Evolutionary conservation across 2,888 invertebrate species (phyloP).

Genomic region (Drosophila stalkeri): DNA sequence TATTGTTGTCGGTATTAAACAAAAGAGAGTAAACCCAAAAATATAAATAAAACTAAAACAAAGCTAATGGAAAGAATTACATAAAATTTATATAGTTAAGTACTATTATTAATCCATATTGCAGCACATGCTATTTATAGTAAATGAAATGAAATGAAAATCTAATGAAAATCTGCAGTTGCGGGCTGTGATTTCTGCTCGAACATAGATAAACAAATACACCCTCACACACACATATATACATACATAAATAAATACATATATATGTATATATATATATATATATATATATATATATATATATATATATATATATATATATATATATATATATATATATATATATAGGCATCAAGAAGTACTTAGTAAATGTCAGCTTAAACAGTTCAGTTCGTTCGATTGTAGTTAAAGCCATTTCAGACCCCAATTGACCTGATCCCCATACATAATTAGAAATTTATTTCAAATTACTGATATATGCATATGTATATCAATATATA

Average conservation of each 20-base stretch:
- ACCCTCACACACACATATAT: background rate
- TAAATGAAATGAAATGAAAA: conserved; percentile 23
- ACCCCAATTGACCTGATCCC: background rate
- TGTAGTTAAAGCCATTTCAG: conserved; percentile 1
- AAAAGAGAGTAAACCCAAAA: conserved; percentile 19
- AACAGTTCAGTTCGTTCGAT: conserved; percentile 4
- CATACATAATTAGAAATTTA: background rate
- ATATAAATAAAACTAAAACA: conserved; percentile 13
- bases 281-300: background rate
- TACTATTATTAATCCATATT: conserved; percentile 23
- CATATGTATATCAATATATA: conserved; percentile 10
- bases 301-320: background rate
- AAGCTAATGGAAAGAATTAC: conserved; percentile 16
- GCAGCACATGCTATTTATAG: conserved; percentile 36
- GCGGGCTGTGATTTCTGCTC: conserved; percentile 56
- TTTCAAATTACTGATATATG: background rate
- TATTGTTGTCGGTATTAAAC: conserved; percentile 68
- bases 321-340: background rate
- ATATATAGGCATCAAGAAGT: too few species aligned
- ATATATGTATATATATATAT: background rate
- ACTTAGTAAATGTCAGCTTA: conserved; percentile 1
- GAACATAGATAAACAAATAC: conserved; percentile 11
- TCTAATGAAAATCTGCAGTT: conserved; percentile 30
- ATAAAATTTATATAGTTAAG: conserved; percentile 32
- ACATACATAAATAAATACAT: background rate